phyloP scores from a whole-genome alignment of 1,140 invertebrate species.

The Nebria ingens region DNA sequence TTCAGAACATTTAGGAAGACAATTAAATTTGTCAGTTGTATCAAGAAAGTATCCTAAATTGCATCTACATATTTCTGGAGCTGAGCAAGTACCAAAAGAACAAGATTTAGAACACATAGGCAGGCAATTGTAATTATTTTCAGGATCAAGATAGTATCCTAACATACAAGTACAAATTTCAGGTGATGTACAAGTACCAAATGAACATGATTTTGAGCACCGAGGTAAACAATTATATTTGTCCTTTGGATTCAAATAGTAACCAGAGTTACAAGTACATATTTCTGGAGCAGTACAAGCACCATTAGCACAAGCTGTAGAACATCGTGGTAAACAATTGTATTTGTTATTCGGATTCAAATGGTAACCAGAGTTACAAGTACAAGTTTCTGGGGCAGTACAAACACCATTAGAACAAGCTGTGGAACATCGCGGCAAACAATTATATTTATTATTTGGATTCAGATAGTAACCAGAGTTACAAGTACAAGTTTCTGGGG shows the following conservation, averaged over 20 bases:
- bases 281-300: conserved; percentile 45
- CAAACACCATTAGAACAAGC: conserved; percentile 23
- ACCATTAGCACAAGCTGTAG: conserved; percentile 42
- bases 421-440: conserved; percentile 12
- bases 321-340: conserved; percentile 46
- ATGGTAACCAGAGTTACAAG: conserved; percentile 23
- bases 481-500: neutral
- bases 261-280: conserved; percentile 32
- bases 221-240: too few relatives aligned
- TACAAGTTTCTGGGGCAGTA: conserved; percentile 23
- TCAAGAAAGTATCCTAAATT: conserved; percentile 31
- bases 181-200: conserved; percentile 21
- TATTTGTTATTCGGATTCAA: neutral
- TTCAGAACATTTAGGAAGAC: conserved; percentile 41
- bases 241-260: too few relatives aligned
- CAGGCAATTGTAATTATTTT: neutral
- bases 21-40: conserved; percentile 23
- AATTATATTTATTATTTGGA: neutral
- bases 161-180: conserved; percentile 37
- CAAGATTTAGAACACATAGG: too few relatives aligned
- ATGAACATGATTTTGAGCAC: conserved; percentile 2
- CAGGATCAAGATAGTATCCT: conserved; percentile 26
- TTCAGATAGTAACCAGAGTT: too few relatives aligned
- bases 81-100: too few relatives aligned
- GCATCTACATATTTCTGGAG: neutral